phyloP scores from a whole-genome alignment of 1,140 invertebrate genomes.

The Drosophila eugracilis region DNA sequence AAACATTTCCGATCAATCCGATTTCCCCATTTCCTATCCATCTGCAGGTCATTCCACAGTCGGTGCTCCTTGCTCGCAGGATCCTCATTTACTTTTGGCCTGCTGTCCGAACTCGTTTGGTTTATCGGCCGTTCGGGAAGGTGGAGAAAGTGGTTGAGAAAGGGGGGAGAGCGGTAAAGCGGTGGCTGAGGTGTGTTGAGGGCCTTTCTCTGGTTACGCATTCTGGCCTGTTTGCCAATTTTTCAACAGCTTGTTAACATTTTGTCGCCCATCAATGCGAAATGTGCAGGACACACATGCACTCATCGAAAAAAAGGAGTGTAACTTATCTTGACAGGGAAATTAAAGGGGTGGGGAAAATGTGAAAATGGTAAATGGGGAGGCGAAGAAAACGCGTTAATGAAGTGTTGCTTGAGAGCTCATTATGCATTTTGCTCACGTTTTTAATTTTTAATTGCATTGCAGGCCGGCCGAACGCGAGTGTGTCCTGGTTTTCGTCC shows the following conservation, averaged over 20 bases:
- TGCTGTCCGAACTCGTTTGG: slow-evolving; percentile 5
- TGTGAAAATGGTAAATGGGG: background rate
- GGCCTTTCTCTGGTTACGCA: slow-evolving; percentile 57
- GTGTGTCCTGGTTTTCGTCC: slow-evolving; percentile 43
- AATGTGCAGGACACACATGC: slow-evolving; percentile 10
- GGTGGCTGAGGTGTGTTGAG: slow-evolving; percentile 6
- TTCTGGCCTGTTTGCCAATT: slow-evolving; percentile 69
- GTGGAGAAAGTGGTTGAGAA: background rate
- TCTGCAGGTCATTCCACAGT: slow-evolving; percentile 6
- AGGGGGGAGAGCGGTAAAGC: too few species aligned
- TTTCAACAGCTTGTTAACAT: slow-evolving; percentile 83
- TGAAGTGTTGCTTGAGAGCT: slow-evolving; percentile 79
- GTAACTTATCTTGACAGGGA: slow-evolving; percentile 44
- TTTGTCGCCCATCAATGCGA: slow-evolving; percentile 74
- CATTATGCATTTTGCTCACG: slow-evolving; percentile 81
- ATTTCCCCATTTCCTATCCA: background rate
- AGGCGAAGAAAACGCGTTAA: slow-evolving; percentile 71
- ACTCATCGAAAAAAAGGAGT: slow-evolving; percentile 11
- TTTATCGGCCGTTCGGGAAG: background rate
- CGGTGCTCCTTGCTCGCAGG: background rate
- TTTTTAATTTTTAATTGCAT: slow-evolving; percentile 81
- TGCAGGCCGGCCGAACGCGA: slow-evolving; percentile 21
- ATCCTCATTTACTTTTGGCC: background rate
- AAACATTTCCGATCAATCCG: too few species aligned
- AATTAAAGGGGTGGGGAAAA: background rate